A percentile compares a stretch with the other conserved stretches of the same genome.
Conservation (phyloP, 2,797 vertebrate genomes). For the Catostomus latipinnis region DNA sequence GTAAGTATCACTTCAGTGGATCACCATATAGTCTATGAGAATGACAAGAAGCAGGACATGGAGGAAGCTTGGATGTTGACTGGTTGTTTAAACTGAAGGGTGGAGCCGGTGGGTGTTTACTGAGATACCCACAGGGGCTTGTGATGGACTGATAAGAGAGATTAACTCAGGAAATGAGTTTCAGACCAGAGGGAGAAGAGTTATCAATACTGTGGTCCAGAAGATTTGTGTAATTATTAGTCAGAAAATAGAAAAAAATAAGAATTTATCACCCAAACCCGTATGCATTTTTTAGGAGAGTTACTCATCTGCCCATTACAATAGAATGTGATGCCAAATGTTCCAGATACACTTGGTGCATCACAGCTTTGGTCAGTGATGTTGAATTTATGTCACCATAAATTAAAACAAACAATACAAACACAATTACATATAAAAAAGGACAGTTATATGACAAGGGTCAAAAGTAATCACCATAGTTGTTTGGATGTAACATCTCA, state of each 20-base stretch:
- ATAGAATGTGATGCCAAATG: too few species aligned
- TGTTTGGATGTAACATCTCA: too few species aligned
- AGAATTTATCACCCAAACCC: too few species aligned
- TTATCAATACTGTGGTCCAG: neutral
- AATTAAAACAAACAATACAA: too few species aligned
- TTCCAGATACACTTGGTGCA: too few species aligned
- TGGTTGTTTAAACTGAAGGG: constrained; percentile 42
- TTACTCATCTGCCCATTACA: too few species aligned
- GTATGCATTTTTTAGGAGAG: too few species aligned
- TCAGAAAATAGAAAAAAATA: neutral
- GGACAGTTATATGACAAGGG: too few species aligned
- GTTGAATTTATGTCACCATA: too few species aligned
- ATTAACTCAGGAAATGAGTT: constrained; percentile 54
- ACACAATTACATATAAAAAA: too few species aligned
- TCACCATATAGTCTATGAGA: constrained; percentile 32
- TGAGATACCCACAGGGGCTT: constrained; percentile 52
- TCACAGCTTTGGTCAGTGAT: too few species aligned
- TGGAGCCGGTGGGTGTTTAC: constrained; percentile 43
- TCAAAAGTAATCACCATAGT: too few species aligned
- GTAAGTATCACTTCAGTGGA: constrained; percentile 26
- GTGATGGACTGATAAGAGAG: constrained; percentile 58
- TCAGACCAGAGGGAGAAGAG: neutral
- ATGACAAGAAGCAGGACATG: constrained; percentile 42
- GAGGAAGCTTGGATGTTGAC: constrained; percentile 43
- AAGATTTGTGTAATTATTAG: neutral